These are phyloP conservation scores for Propithecus perrieri DNA, from an alignment of 2,797 vertebrate species.

Conservation along the genomic window DNA sequence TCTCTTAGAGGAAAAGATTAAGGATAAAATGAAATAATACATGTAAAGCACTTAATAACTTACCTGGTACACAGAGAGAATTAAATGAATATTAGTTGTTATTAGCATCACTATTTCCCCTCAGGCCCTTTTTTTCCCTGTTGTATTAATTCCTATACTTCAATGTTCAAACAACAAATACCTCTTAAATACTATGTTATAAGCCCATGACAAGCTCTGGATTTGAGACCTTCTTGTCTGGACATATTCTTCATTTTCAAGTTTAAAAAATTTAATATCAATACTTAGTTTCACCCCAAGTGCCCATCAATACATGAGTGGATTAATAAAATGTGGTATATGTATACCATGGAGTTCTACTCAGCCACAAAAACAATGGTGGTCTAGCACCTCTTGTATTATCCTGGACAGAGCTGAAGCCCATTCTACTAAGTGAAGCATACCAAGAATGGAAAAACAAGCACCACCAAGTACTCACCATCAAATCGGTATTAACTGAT, in stretches of 20 bases:
- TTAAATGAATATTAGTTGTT: neutral
- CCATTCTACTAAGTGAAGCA: too few species aligned
- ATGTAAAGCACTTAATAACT: neutral
- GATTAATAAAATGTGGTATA: too few species aligned
- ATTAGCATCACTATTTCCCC: neutral
- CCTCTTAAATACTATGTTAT: neutral
- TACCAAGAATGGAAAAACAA: too few species aligned
- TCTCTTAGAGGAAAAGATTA: neutral
- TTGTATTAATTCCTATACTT: neutral
- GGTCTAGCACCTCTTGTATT: too few species aligned
- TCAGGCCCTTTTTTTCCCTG: neutral
- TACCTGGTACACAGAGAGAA: neutral
- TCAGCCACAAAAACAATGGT: too few species aligned
- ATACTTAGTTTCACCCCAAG: neutral
- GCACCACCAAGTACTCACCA: too few species aligned
- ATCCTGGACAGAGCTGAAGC: too few species aligned
- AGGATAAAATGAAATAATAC: neutral
- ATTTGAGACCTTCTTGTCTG: neutral
- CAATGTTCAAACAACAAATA: neutral
- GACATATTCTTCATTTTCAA: neutral
- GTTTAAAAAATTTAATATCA: neutral
- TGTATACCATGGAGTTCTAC: too few species aligned
- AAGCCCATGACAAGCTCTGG: neutral
- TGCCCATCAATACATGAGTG: too few species aligned
- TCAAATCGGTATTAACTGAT: too few species aligned